These are phyloP conservation scores for Argyresthia goedartella DNA, from an alignment of 2,888 invertebrate genomes.

Conservation along the genomic window DNA sequence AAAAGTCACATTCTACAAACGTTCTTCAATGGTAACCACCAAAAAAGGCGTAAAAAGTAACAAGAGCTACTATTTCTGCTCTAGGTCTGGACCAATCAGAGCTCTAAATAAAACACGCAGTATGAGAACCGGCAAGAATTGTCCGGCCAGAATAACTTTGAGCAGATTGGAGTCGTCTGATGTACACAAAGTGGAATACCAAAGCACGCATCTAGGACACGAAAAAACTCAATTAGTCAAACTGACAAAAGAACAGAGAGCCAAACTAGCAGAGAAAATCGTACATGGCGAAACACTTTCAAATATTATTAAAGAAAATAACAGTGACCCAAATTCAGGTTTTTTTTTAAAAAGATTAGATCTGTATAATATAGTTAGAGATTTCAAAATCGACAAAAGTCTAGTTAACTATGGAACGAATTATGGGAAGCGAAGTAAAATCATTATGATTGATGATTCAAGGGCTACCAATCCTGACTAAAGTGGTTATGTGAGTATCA, in stretches of 20 bases:
- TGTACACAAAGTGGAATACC: not conserved
- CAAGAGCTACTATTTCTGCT: conserved; percentile 7
- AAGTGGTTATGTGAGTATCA: no score
- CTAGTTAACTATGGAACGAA: conserved; percentile 1
- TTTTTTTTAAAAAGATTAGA: not conserved
- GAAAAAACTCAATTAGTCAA: not conserved
- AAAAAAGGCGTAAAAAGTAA: conserved; percentile 6
- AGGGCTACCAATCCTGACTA: no score
- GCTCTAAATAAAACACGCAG: not conserved
- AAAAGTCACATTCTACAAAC: not conserved
- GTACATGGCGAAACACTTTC: not conserved
- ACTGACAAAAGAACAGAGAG: conserved; percentile 1
- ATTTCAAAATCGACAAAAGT: conserved; percentile 7
- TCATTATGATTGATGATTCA: no score
- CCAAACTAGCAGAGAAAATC: not conserved
- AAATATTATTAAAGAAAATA: not conserved
- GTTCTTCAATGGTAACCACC: not conserved
- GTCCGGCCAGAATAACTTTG: conserved; percentile 5
- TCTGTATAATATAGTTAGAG: conserved; percentile 7
- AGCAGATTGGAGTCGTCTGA: not conserved
- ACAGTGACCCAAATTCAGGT: not conserved
- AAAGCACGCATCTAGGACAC: conserved; percentile 3
- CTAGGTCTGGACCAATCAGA: not conserved
- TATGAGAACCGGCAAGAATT: conserved; percentile 4
- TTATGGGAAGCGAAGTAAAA: not conserved